These are phyloP conservation scores for Alsophila aescularia DNA, from an alignment of 2,888 invertebrate genomes.

Conservation along the genomic window DNA sequence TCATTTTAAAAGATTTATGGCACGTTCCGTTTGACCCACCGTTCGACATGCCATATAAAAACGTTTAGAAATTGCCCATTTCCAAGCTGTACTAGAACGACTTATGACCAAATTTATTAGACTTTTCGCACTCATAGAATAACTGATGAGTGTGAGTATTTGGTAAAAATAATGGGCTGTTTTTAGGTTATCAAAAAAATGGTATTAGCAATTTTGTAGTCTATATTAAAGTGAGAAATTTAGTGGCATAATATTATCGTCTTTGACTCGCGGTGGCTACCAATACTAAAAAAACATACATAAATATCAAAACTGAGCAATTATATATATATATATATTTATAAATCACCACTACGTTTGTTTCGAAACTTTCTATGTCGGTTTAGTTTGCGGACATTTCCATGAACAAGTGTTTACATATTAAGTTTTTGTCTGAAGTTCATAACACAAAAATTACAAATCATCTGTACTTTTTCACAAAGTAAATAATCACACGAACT, in stretches of 20 bases:
- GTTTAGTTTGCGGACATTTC: background rate
- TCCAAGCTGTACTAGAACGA: constrained; percentile 45
- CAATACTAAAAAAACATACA: no score
- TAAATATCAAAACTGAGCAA: no score
- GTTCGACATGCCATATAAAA: constrained; percentile 53
- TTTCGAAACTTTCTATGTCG: no score
- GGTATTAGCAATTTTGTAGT: background rate
- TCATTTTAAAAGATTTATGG: constrained; percentile 68
- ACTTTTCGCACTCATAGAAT: constrained; percentile 40
- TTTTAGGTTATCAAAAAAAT: background rate
- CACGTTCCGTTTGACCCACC: constrained; percentile 58
- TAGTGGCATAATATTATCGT: no score
- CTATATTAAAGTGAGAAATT: background rate
- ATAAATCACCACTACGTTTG: no score
- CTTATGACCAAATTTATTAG: constrained; percentile 50
- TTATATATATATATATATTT: no score
- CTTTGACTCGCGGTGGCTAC: no score
- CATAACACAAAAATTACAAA: no score
- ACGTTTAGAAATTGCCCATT: constrained; percentile 53
- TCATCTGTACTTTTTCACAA: background rate
- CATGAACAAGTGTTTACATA: background rate
- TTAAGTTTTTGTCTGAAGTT: background rate
- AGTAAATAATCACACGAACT: background rate
- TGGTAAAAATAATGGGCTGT: constrained; percentile 28
- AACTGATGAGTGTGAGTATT: constrained; percentile 32